Base-by-base conservation (phyloP, 2,797 vertebrate genomes). In the Echeneis naucrates region DNA sequence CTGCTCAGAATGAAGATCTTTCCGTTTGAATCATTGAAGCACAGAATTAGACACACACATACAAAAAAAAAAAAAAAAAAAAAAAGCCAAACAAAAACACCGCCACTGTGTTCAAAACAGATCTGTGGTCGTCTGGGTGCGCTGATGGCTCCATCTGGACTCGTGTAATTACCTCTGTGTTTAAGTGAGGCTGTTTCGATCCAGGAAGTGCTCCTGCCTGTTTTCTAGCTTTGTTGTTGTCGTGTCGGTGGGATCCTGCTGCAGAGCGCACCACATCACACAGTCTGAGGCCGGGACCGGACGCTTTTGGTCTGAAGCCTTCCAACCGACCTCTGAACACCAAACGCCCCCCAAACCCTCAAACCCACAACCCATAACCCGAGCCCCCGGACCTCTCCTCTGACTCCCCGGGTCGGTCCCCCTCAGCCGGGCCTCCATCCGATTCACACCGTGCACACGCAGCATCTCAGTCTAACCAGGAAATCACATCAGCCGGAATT, bases 211-310 rank as follows among this genome's bases (percentile, higher is more conserved):
- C 19, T 45, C 32, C 63, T 78, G 63, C 59, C 63, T 27, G 65
- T 63, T 79, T 62, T 57, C 35, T 45, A 2, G 54, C 78, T 84
- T 84, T 84, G 79, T 75, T 69, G 56, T 63, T 54, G 55, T 65
- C 64, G 73, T 62, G 51, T 23, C 38, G 0, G 56, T 55, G 64
- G 61, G 58, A 32, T 61, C 67, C 54, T 76, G 67, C 65, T 27
- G 70, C 54, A 67, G 75, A 27, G 67, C 37, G 23, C 60, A 75
- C 88, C 88, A 89, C 88, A 89, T 89, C 84, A 72, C 3, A 88
- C 51, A 32, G 80, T 85, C 85, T 83, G 85, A 83, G 81, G 58
- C 65, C n/a, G 58, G 71, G 44, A 69, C 53, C 72, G 71, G 85
- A 78, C 10, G 17, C 60, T 70, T 17, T 24, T 47, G 67, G 38